Evolutionary conservation across 2,113 vertebrate species (phyloP), one percentile per base, ranked within the genome.

Genomic region (Proterorhinus semilunaris): DNA sequence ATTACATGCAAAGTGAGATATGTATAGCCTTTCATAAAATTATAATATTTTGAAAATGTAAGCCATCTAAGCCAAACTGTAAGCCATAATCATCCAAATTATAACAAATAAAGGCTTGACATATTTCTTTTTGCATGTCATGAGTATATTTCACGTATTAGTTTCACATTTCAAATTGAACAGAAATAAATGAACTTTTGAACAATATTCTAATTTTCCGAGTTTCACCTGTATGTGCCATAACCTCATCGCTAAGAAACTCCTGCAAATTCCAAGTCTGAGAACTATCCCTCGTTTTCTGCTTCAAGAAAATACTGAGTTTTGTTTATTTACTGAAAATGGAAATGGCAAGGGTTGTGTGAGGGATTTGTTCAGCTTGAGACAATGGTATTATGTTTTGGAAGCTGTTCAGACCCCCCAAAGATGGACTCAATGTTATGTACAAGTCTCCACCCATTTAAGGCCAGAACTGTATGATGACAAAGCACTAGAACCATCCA

Each of bases 391-490:
- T 66, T 68, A 17, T 52, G 59, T 57, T 68, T 63, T 72, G 69
- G 12, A 16, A 50, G 68, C 83, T 13, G 11, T 66, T 68, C 36
- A 55, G 42, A 45, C 5, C 46, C 66, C 69, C 43, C 16, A 46
- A 61, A 76, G 70, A 64, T 53, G 15, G 71, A 65, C 64, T 65
- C 59, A 48, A 53, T 62, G 82, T 87, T 85, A 83, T 78, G 78
- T 83, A 87, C 17, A 86, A 81, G 68, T 68, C 83, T 86, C 68
- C 83, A 69, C 74, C 83, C 81, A 57, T 57, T 50, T n/a, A 17
- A 67, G 74, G 68, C 52, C 58, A 74, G 64, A 80, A 79, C 71
- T 27, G 72, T 75, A 72, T 62, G 6, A 62, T 67, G 75, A 75
- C 55, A 74, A 81, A 86, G 69, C 78, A 75, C 66, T 45, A 54